Evolutionary conservation across 2,888 invertebrate genomes (phyloP), one percentile per base, ranked within the genome.

Genomic region (Junonia oenone): DNA sequence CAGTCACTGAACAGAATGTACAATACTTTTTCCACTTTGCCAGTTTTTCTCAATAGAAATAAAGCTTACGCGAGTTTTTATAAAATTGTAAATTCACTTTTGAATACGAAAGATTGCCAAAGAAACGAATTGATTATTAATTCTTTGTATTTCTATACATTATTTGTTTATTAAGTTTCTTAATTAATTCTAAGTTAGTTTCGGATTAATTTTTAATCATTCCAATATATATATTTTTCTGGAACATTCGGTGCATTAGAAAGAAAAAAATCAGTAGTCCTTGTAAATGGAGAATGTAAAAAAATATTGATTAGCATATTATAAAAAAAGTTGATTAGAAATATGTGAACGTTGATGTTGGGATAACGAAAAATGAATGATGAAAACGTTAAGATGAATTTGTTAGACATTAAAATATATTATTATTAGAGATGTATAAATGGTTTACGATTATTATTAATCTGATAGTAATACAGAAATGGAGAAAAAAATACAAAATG

Each of bases 371-470:
- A 73, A 82, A 78, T 76, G 76, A 79, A 79, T 78, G 84, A 81
- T 77, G 78, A 81, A 43, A 68, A 77, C 76, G 86, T 88, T 86
- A 82, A 87, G 81, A 83, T 83, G 87, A 88, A 88, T 86, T 90
- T 90, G 89, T 90, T 90, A 90, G 89, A 89, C 76, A 78, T 88
- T 85, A 85, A 87, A 87, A 80, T 88, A 89, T 89, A 89, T 88
- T 85, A 88, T 79, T 87, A 88, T 84, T 88, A 88, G 82, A 88
- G 83, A 83, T 88, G 88, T 89, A 87, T 87, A 87, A 87, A 87
- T 89, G 86, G 81, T 86, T 90, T 90, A 90, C 81, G 75, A 84
- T 85, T 85, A 85, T 87, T 85, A 87, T 87, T 87, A 85, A 78
- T 89, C 88, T 67, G 76, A 83, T 81, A 86, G 78, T 76, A 87